These are phyloP conservation scores for Protobothrops flavoviridis DNA, from an alignment of 2,113 vertebrate species.

Conservation along the genomic window DNA sequence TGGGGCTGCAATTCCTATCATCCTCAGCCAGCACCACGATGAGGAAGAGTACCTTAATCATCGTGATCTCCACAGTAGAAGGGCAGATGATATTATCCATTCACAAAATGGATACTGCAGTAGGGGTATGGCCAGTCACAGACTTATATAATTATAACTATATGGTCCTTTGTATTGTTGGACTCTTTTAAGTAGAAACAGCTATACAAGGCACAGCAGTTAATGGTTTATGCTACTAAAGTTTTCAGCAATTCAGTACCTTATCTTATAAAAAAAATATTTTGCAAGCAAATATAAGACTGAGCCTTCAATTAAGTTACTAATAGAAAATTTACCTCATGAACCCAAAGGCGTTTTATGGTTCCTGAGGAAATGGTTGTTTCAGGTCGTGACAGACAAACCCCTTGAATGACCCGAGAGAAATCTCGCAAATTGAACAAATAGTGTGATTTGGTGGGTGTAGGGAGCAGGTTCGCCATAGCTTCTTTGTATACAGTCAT, in stretches of 20 bases:
- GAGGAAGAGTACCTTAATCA: neutral
- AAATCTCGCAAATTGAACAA: conserved; percentile 90
- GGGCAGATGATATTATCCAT: neutral
- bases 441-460: conserved; percentile 89
- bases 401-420: conserved; percentile 88
- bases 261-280: neutral
- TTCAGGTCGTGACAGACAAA: conserved; percentile 87
- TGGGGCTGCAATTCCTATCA: neutral
- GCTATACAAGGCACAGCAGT: neutral
- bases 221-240: neutral
- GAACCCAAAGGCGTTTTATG: conserved; percentile 90
- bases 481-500: conserved; percentile 84
- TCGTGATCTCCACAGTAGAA: neutral
- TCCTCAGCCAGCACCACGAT: neutral
- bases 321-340: conserved; percentile 77
- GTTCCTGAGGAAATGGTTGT: conserved; percentile 70
- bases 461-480: conserved; percentile 86
- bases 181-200: neutral
- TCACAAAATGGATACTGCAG: neutral
- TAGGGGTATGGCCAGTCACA: neutral
- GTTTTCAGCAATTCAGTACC: neutral
- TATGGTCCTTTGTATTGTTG: neutral
- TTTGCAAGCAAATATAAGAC: neutral
- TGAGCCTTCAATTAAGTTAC: neutral
- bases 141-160: neutral